These are phyloP conservation scores for Hydrocynus forskahlii DNA, from an alignment of 2,797 vertebrate species.

Conservation along the genomic window DNA sequence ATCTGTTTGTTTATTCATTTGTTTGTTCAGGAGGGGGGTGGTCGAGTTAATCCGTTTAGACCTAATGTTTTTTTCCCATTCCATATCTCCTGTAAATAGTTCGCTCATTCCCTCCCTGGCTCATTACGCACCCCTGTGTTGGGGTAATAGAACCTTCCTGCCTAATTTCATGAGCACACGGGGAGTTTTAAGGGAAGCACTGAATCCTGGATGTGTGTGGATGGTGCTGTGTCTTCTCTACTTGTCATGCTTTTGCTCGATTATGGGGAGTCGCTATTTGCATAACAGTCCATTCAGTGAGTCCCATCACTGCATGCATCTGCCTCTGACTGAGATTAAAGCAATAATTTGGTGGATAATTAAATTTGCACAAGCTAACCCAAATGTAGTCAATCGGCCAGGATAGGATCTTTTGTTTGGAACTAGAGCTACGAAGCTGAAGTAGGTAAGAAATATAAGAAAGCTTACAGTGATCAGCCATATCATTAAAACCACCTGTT, in stretches of 20 bases:
- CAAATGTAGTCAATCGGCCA: neutral
- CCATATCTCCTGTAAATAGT: conserved; percentile 45
- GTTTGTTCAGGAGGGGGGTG: conserved; percentile 56
- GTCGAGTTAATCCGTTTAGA: conserved; percentile 62
- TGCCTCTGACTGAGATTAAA: neutral
- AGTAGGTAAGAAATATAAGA: no score
- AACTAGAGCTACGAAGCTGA: no score
- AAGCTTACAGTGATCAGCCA: no score
- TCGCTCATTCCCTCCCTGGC: conserved; percentile 32
- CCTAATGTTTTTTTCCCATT: conserved; percentile 36
- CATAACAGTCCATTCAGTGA: neutral
- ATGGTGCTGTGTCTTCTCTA: neutral
- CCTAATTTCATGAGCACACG: conserved; percentile 17
- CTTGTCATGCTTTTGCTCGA: neutral
- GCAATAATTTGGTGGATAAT: neutral
- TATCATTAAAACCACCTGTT: no score
- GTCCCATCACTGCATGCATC: neutral
- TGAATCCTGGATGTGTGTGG: neutral
- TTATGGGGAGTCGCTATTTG: neutral
- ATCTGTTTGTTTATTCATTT: conserved; percentile 64
- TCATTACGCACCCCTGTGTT: conserved; percentile 41
- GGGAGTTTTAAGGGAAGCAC: conserved; percentile 4
- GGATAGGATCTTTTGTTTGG: neutral
- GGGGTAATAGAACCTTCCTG: conserved; percentile 40
- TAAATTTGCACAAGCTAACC: neutral